Evolutionary conservation across 2,113 vertebrate genomes (phyloP).

Genomic region (Pseudopodoces humilis): DNA sequence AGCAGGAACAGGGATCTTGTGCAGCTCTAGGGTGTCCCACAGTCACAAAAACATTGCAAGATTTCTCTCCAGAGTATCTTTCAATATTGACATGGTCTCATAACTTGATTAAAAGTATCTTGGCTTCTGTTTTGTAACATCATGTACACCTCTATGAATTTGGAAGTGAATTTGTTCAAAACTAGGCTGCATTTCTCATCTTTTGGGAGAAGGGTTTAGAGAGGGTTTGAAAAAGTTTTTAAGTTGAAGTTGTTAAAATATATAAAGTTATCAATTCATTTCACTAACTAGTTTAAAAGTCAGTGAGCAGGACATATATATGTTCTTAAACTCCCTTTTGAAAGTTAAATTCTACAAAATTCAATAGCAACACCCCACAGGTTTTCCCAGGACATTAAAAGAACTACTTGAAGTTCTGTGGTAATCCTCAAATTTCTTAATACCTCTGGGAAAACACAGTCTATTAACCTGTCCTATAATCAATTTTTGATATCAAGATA

Average conservation of each 20-base stretch:
- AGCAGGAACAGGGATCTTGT: constrained; percentile 49
- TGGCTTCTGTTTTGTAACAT: rapidly evolving
- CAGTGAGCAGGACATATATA: background rate
- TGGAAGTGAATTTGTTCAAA: background rate
- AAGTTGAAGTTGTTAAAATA: background rate
- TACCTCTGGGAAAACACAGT: background rate
- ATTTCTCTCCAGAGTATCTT: constrained; percentile 20
- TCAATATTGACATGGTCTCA: background rate
- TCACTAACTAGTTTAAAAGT: background rate
- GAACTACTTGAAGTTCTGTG: background rate
- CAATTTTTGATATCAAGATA: background rate
- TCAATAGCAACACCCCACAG: background rate
- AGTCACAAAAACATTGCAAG: background rate
- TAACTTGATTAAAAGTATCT: background rate
- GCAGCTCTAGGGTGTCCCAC: constrained; percentile 26
- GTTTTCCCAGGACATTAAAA: background rate
- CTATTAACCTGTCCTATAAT: background rate
- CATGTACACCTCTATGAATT: rapidly evolving
- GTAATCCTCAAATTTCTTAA: background rate
- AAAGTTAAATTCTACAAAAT: background rate
- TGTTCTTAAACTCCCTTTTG: background rate
- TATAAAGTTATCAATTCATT: background rate
- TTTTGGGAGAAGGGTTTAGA: background rate
- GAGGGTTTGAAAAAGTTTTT: background rate
- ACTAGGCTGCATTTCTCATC: rapidly evolving